Evolutionary conservation across 2,888 invertebrate species (phyloP).

Genomic region (Nomada fabriciana): DNA sequence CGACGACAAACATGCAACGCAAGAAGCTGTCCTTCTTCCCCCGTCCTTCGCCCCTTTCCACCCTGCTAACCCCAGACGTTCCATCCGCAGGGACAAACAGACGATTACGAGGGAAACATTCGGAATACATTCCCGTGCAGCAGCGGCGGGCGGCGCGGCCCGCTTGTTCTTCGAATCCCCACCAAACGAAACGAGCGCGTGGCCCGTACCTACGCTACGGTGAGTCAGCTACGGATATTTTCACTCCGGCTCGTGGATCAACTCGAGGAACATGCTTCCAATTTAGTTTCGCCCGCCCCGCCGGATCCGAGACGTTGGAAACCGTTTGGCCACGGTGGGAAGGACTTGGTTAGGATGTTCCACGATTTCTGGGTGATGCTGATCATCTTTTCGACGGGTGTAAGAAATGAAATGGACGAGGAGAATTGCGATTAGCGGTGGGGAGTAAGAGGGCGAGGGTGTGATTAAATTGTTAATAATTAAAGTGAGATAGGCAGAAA

Average conservation of each 20-base stretch:
- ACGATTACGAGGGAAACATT: slow-evolving; percentile 68
- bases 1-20: slow-evolving; percentile 70
- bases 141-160: slow-evolving; percentile 18
- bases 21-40: slow-evolving; percentile 66
- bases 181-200: slow-evolving; percentile 59
- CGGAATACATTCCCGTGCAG: slow-evolving; percentile 64
- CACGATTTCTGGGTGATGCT: too few relatives aligned
- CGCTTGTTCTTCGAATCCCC: slow-evolving; percentile 64
- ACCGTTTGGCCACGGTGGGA: background rate
- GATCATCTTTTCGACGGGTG: too few relatives aligned
- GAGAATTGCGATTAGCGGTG: too few relatives aligned
- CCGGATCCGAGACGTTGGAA: background rate
- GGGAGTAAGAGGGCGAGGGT: too few relatives aligned
- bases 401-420: too few relatives aligned
- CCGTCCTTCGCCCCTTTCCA: slow-evolving; percentile 5
- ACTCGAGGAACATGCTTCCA: background rate
- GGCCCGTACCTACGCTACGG: slow-evolving; percentile 40
- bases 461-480: too few relatives aligned
- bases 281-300: background rate
- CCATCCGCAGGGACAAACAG: slow-evolving; percentile 56
- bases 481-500: too few relatives aligned
- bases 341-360: background rate
- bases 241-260: slow-evolving; percentile 15
- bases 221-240: slow-evolving; percentile 52
- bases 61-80: slow-evolving; percentile 29